Evolutionary conservation across 1,140 invertebrate species (phyloP).

Genomic region (Orussus abietinus): DNA sequence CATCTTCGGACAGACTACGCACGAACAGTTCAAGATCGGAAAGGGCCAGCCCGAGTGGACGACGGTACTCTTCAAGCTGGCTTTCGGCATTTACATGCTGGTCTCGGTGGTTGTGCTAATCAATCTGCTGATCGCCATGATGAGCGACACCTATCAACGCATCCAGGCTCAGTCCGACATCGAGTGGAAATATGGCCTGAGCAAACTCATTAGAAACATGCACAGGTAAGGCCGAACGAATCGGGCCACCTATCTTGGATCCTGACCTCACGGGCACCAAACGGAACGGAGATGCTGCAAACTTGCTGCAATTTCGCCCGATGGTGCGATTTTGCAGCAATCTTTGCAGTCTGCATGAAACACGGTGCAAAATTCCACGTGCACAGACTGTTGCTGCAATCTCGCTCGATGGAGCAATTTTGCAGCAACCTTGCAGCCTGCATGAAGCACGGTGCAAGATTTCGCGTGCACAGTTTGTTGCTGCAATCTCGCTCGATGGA

Average conservation of each 20-base stretch:
- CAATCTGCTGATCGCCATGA: conserved; percentile 99
- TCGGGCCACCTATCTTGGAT: not conserved
- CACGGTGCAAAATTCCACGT: too few species aligned
- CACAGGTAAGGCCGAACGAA: conserved; percentile 63
- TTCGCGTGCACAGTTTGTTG: too few species aligned
- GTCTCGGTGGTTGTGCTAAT: conserved; percentile 98
- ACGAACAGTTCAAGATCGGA: conserved; percentile 67
- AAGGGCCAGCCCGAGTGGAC: conserved; percentile 69
- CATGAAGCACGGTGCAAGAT: too few species aligned
- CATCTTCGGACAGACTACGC: conserved; percentile 94
- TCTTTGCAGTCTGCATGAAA: too few species aligned
- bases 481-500: too few species aligned
- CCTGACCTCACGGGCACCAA: too few species aligned
- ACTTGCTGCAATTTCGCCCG: too few species aligned
- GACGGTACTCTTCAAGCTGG: conserved; percentile 74
- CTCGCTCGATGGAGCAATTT: too few species aligned
- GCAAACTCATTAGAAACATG: conserved; percentile 98
- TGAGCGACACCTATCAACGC: conserved; percentile 99
- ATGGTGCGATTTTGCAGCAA: too few species aligned
- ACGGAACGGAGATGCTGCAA: too few species aligned
- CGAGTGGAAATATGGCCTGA: conserved; percentile 99
- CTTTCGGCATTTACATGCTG: conserved; percentile 93
- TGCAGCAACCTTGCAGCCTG: too few species aligned
- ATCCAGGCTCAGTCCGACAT: conserved; percentile 99
- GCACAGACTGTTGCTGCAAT: too few species aligned